Conservation (phyloP, 2,888 invertebrate genomes). For the Ophion costatus region DNA sequence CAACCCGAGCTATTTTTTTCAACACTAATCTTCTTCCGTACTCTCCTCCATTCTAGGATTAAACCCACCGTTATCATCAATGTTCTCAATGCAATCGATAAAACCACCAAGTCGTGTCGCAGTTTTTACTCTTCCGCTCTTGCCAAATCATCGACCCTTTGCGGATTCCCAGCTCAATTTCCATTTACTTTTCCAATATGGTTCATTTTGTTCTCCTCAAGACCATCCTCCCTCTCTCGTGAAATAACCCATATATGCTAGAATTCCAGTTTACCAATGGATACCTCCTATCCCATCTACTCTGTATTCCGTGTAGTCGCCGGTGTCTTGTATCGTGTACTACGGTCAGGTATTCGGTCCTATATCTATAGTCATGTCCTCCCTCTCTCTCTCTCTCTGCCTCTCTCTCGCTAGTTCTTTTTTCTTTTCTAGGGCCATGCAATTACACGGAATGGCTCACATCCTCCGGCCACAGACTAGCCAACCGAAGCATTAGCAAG, state of each 20-base stretch:
- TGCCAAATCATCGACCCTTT: too few relatives aligned
- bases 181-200: too few relatives aligned
- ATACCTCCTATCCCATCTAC: background rate
- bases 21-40: too few relatives aligned
- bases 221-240: background rate
- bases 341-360: background rate
- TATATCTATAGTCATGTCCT: background rate
- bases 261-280: constrained; percentile 11
- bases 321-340: constrained; percentile 29
- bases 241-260: background rate
- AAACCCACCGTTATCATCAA: too few relatives aligned
- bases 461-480: constrained; percentile 67
- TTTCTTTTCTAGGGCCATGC: constrained; percentile 55
- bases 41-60: too few relatives aligned
- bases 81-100: too few relatives aligned
- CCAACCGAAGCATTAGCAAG: constrained; percentile 65
- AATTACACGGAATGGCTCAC: constrained; percentile 71
- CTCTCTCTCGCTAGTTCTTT: constrained; percentile 16
- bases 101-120: too few relatives aligned
- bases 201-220: background rate
- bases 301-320: constrained; percentile 25
- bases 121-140: too few relatives aligned
- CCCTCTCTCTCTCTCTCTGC: background rate
- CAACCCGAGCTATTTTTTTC: too few relatives aligned
- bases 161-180: too few relatives aligned